phyloP scores from a whole-genome alignment of 2,888 invertebrate species.

The Euzophera pinguis region DNA sequence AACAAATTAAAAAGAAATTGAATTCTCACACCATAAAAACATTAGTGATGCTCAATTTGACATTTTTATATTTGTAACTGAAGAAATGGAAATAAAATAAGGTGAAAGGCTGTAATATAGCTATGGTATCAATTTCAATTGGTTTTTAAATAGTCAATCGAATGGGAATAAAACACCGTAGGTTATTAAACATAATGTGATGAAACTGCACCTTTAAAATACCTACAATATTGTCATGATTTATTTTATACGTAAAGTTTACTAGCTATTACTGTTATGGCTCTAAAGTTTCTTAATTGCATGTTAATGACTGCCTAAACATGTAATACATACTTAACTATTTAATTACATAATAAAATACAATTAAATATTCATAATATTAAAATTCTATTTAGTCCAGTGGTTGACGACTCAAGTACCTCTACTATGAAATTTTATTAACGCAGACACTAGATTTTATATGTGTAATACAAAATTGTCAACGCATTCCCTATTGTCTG shows the following conservation, averaged over 20 bases:
- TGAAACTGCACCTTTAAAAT: constrained; percentile 36
- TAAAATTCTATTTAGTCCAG: too few species aligned
- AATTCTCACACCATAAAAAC: constrained; percentile 26
- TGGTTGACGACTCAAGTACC: too few species aligned
- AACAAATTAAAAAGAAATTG: constrained; percentile 16
- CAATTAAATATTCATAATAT: too few species aligned
- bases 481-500: too few species aligned
- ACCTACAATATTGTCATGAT: background rate
- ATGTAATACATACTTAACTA: too few species aligned
- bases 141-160: constrained; percentile 47
- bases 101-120: constrained; percentile 4
- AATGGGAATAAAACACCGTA: constrained; percentile 35
- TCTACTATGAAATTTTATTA: too few species aligned
- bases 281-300: too few species aligned
- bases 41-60: constrained; percentile 14
- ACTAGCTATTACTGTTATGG: too few species aligned
- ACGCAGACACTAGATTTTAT: too few species aligned
- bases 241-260: background rate
- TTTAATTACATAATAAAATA: too few species aligned
- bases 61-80: background rate
- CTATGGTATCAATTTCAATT: constrained; percentile 40
- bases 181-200: constrained; percentile 19
- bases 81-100: background rate
- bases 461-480: too few species aligned
- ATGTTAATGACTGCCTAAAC: too few species aligned